Conservation (phyloP, 2,888 invertebrate genomes). For the Tyria jacobaeae region DNA sequence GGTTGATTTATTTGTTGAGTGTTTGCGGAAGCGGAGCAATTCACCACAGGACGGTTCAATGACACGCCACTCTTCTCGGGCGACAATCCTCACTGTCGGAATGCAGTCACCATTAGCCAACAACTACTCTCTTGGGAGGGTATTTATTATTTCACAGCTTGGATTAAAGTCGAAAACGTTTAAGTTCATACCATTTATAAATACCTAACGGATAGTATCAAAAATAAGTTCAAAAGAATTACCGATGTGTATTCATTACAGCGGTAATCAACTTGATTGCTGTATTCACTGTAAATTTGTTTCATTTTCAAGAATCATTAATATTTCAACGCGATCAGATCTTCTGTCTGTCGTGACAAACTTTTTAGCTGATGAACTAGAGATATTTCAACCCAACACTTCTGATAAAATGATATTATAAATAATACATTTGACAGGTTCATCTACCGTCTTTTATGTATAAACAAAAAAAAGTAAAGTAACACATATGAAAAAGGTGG, state of each 20-base stretch:
- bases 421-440: no score
- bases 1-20: conserved; percentile 74
- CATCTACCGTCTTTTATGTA: no score
- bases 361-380: no score
- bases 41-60: conserved; percentile 76
- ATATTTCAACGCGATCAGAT: no score
- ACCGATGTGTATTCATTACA: not conserved
- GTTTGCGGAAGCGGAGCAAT: conserved; percentile 73
- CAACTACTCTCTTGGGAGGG: conserved; percentile 35
- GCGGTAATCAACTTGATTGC: not conserved
- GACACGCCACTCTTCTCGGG: conserved; percentile 69
- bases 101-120: conserved; percentile 68
- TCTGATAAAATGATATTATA: no score
- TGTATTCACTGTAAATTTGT: not conserved
- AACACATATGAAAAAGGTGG: no score
- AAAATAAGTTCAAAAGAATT: not conserved
- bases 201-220: not conserved
- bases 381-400: no score
- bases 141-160: conserved; percentile 56
- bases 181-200: conserved; percentile 8
- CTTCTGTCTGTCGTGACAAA: no score
- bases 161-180: conserved; percentile 45
- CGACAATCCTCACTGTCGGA: conserved; percentile 67
- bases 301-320: not conserved
- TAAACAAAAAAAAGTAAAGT: no score